Evolutionary conservation across 2,797 vertebrate species (phyloP).

Genomic region (Gallinago nigripennis): DNA sequence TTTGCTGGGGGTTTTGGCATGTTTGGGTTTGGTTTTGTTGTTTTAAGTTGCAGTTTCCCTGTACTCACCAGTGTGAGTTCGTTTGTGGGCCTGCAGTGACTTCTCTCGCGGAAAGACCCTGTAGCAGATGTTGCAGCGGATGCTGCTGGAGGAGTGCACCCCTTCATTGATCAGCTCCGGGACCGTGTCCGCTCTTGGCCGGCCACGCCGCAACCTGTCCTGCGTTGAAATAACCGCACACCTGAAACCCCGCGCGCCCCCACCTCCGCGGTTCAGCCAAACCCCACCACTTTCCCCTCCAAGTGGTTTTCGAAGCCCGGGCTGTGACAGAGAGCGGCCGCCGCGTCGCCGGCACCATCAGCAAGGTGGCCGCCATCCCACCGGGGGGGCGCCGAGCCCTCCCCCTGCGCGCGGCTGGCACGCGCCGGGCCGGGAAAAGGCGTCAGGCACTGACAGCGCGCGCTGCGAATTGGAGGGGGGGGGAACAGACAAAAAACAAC

Average conservation of each 20-base stretch:
- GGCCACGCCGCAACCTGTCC: slow-evolving; percentile 92
- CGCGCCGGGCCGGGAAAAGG: fast-evolving
- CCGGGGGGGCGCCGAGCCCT: fast-evolving
- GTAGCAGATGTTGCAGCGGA: slow-evolving; percentile 96
- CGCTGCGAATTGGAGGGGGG: fast-evolving
- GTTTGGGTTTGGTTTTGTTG: no score
- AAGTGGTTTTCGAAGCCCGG: fast-evolving
- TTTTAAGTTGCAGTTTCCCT: not conserved
- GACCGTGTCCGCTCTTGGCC: slow-evolving; percentile 93
- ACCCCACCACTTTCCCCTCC: fast-evolving
- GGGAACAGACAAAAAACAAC: fast-evolving
- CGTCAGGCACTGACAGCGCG: not conserved
- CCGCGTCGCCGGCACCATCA: fast-evolving
- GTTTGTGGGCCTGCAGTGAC: slow-evolving; percentile 95
- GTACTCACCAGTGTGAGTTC: slow-evolving; percentile 92
- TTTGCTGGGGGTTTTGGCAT: fast-evolving
- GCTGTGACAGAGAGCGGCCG: fast-evolving
- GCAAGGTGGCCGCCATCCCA: not conserved
- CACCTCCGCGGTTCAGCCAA: fast-evolving
- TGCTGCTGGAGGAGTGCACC: slow-evolving; percentile 93
- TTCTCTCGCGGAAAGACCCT: slow-evolving; percentile 96
- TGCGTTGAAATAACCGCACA: not conserved
- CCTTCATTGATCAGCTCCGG: slow-evolving; percentile 94
- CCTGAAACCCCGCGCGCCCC: not conserved
- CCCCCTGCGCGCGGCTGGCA: fast-evolving